Conservation (phyloP, 2,797 vertebrate genomes). For the Antrozous pallidus region DNA sequence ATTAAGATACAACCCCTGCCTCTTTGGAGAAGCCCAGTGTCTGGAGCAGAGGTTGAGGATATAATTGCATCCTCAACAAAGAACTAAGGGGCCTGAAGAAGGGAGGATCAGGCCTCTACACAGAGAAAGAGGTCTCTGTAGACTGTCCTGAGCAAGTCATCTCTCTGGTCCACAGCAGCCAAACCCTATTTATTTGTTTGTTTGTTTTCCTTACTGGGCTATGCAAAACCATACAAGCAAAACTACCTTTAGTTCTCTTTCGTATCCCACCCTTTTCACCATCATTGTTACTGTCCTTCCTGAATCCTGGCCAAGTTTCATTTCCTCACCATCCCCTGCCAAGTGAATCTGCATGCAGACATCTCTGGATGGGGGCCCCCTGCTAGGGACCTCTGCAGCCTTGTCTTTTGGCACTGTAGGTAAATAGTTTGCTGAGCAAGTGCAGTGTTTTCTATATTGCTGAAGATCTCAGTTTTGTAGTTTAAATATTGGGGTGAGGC, state of each 20-base stretch:
- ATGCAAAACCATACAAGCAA: neutral
- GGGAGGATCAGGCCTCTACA: neutral
- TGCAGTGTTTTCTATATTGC: neutral
- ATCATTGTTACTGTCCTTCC: neutral
- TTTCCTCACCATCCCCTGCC: neutral
- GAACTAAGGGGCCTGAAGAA: neutral
- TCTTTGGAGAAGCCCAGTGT: neutral
- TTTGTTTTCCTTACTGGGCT: neutral
- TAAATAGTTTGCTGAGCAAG: neutral
- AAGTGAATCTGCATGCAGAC: neutral
- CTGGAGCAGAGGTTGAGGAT: neutral
- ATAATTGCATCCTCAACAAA: neutral
- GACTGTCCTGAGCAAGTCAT: no score
- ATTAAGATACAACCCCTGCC: neutral
- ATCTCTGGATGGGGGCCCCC: neutral
- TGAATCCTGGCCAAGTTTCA: slow-evolving; percentile 2
- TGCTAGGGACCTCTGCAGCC: neutral
- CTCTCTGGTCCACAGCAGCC: neutral
- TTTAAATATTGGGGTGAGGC: neutral
- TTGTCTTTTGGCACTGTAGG: neutral
- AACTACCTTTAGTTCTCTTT: neutral
- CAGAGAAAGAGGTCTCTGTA: neutral
- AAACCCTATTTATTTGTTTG: neutral
- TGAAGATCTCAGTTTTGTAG: neutral
- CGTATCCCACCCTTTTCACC: neutral